Evolutionary conservation across 2,888 invertebrate species (phyloP), one percentile per base, ranked within the genome.

Genomic region (Argynnis bischoffii): DNA sequence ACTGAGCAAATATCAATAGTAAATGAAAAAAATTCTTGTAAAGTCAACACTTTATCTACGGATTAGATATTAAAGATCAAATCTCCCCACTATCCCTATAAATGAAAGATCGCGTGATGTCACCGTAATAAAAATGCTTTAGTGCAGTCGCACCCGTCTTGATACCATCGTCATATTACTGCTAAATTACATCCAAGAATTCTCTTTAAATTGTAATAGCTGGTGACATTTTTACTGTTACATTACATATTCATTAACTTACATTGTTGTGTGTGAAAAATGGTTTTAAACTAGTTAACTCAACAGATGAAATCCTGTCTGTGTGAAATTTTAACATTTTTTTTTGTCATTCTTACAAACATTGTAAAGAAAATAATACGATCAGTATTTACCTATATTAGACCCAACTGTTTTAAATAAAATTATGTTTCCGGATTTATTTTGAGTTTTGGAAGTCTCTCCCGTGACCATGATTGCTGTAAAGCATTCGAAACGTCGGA

Each of bases 21-120:
- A 26, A 14, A 26, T 15, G 26, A 14, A 26, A 51, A 51, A 16
- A 53, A 13, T 3, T 53, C 21, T 26, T 21, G 5, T 47, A 11
- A 57, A 56, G 21, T 57, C 47, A 21, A 48, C 26, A 48, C 47
- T 59, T 48, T 26, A 59, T 47, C 59, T 26, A 26, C 21, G 47
- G 59, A 59, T 48, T 59, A 48, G 47, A 48, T 59, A 59, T 59
- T 13, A 59, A 59, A 59, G 47, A 59, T n/a, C 35, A 35, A 35
- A 16, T 51, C 50, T 50, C 60, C 16, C 35, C 8, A 35, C 51
- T 35, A 48, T 47, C 51, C 60, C 35, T 47, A 55, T 46, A 63
- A 63, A 63, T 67, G 46, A 64, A 60, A 53, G 15, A 57, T 57
- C 31, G 63, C 63, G 64, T 68, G 68, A 60, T 68, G 53, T 64